A percentile compares a stretch with the other conserved stretches of the same genome.
These are phyloP conservation scores for Bugula neritina DNA, from an alignment of 2,888 invertebrate species.

Conservation along the genomic window DNA sequence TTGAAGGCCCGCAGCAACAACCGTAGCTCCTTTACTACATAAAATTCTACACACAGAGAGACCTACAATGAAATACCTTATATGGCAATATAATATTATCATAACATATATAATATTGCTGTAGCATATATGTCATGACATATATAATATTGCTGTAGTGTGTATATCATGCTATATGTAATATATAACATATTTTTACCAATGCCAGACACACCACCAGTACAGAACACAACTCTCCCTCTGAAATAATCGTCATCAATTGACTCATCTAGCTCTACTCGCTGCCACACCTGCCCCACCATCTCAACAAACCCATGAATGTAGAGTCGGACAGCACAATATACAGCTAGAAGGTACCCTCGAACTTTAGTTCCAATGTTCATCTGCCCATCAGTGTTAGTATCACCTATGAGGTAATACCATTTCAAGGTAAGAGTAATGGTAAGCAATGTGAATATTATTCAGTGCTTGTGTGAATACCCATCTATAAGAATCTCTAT, in stretches of 20 bases:
- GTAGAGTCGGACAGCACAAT: not conserved
- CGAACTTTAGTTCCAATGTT: not conserved
- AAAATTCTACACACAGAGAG: not conserved
- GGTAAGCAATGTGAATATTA: too few relatives aligned
- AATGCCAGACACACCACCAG: not conserved
- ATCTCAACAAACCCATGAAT: slow-evolving; percentile 8
- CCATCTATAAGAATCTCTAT: too few relatives aligned
- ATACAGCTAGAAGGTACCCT: not conserved
- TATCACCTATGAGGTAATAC: too few relatives aligned
- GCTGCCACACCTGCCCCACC: not conserved
- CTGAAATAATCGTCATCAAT: not conserved
- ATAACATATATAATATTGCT: too few relatives aligned
- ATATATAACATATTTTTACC: too few relatives aligned
- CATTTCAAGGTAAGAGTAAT: too few relatives aligned
- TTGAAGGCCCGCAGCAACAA: not conserved
- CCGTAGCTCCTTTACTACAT: not conserved
- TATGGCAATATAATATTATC: too few relatives aligned
- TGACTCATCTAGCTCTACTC: not conserved
- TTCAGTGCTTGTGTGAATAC: too few relatives aligned
- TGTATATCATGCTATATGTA: too few relatives aligned
- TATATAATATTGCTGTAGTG: too few relatives aligned
- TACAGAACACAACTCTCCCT: slow-evolving; percentile 1
- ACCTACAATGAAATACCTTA: not conserved
- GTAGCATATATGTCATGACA: too few relatives aligned
- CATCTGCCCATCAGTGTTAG: not conserved